A percentile compares a stretch with the other conserved stretches of the same genome.
Conservation (phyloP, 2,888 invertebrate species). For the Xestia sexstrigata region DNA sequence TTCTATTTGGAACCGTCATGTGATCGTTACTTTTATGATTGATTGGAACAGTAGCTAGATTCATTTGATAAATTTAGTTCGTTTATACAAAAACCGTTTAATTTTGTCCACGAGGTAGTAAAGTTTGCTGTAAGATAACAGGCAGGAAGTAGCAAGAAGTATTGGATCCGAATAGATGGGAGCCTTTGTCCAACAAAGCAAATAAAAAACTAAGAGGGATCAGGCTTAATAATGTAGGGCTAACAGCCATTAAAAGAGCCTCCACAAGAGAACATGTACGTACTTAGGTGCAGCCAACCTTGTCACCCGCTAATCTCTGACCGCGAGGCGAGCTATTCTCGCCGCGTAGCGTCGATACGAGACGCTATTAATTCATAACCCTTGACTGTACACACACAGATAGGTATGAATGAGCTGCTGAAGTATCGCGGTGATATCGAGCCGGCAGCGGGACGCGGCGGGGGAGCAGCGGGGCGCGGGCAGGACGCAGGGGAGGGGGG, state of each 20-base stretch:
- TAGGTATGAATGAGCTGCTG: constrained; percentile 54
- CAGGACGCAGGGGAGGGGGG: not conserved
- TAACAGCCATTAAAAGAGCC: not conserved
- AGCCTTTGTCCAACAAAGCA: not conserved
- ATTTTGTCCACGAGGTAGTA: not conserved
- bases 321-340: not conserved
- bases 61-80: not conserved
- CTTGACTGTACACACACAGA: constrained; percentile 37
- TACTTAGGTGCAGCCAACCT: constrained; percentile 12
- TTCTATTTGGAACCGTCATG: not conserved
- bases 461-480: not conserved
- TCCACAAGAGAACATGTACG: constrained; percentile 12
- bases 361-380: constrained; percentile 35
- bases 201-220: not conserved
- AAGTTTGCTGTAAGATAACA: not conserved
- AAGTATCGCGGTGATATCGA: constrained; percentile 51
- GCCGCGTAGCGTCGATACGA: constrained; percentile 9
- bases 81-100: not conserved
- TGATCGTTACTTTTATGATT: not conserved
- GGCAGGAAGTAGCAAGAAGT: too few relatives aligned
- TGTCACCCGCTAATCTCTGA: constrained; percentile 13
- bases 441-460: constrained; percentile 19
- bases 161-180: not conserved
- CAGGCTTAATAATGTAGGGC: not conserved
- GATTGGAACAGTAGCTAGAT: not conserved